phyloP scores from a whole-genome alignment of 2,888 invertebrate species.

The Erebia palarica region DNA sequence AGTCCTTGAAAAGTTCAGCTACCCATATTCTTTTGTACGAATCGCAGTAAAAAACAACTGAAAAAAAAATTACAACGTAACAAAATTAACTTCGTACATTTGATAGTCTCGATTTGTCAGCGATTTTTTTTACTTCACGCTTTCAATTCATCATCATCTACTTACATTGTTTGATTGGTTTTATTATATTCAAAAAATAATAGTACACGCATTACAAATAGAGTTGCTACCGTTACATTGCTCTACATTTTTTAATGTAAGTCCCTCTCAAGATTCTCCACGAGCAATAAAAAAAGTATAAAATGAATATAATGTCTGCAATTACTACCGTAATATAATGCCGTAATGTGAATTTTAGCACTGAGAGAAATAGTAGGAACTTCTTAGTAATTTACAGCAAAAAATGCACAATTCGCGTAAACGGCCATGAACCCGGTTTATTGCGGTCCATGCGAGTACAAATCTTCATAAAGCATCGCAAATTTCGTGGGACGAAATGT shows the following conservation, averaged over 20 bases:
- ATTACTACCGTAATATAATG: slow-evolving; percentile 23
- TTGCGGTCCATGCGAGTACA: slow-evolving; percentile 75
- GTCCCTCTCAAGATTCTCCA: slow-evolving; percentile 43
- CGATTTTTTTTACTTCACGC: slow-evolving; percentile 60
- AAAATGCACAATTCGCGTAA: slow-evolving; percentile 75
- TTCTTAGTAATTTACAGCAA: slow-evolving; percentile 71
- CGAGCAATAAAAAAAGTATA: slow-evolving; percentile 54
- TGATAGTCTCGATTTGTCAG: slow-evolving; percentile 71
- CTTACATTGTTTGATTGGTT: slow-evolving; percentile 57
- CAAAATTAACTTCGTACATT: slow-evolving; percentile 55
- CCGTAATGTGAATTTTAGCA: slow-evolving; percentile 60
- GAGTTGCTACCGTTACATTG: slow-evolving; percentile 18
- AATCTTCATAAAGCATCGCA: slow-evolving; percentile 62
- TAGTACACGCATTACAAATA: background rate
- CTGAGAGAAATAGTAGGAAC: slow-evolving; percentile 57
- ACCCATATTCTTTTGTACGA: slow-evolving; percentile 68
- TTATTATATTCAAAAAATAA: slow-evolving; percentile 30
- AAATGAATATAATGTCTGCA: slow-evolving; percentile 26
- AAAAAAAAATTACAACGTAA: slow-evolving; percentile 51
- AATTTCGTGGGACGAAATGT: slow-evolving; percentile 64
- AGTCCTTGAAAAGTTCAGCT: slow-evolving; percentile 75
- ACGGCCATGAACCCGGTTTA: slow-evolving; percentile 68
- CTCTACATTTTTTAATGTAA: slow-evolving; percentile 43
- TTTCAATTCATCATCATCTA: slow-evolving; percentile 69
- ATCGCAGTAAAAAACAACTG: slow-evolving; percentile 54